phyloP scores from a whole-genome alignment of 2,797 vertebrate species.

The Diceros bicornis region DNA sequence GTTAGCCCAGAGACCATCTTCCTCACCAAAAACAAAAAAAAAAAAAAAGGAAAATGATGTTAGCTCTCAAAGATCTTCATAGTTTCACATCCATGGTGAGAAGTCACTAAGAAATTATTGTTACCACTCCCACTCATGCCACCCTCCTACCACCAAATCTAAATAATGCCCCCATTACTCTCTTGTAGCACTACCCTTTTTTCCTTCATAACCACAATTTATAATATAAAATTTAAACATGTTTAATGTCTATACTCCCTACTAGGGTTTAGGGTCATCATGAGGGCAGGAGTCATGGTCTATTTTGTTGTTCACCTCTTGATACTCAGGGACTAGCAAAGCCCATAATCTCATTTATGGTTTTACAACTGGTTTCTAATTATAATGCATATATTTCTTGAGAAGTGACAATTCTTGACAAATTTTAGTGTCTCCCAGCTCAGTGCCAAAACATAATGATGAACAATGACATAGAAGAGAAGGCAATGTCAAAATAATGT shows the following conservation, averaged over 20 bases:
- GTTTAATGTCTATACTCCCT: neutral
- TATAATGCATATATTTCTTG: constrained; percentile 14
- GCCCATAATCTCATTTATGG: neutral
- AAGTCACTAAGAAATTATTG: neutral
- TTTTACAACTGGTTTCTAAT: neutral
- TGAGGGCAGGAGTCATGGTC: neutral
- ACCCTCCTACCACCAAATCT: neutral
- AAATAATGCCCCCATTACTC: neutral
- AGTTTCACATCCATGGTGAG: neutral
- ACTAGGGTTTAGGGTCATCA: neutral
- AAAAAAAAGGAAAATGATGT: constrained; percentile 12
- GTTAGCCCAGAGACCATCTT: no score
- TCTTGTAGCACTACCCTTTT: neutral
- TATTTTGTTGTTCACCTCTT: neutral
- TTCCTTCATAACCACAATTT: neutral
- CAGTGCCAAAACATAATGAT: neutral
- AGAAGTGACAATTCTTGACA: neutral
- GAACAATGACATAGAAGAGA: neutral
- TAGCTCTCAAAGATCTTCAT: constrained; percentile 36
- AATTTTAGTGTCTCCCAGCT: neutral
- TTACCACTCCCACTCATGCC: neutral
- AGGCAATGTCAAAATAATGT: neutral
- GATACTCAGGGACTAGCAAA: neutral
- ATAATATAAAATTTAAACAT: constrained; percentile 5
- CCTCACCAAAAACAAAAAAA: no score